Conservation (phyloP, 2,888 invertebrate species). For the Heterodera filipjevi region DNA sequence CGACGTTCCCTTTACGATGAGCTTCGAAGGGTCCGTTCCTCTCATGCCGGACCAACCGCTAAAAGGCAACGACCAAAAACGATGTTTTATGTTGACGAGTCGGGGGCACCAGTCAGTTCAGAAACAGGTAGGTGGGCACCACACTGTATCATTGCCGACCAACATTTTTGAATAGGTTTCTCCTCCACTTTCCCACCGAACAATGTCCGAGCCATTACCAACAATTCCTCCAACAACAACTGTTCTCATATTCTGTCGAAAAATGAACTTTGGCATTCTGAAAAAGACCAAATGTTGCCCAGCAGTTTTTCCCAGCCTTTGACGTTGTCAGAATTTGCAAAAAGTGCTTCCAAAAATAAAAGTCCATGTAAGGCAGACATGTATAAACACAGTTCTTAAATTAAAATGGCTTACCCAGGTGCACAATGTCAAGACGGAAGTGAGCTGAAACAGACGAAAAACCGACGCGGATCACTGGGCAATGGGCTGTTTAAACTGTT, state of each 20-base stretch:
- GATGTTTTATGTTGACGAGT: constrained; percentile 17
- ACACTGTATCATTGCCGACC: not conserved
- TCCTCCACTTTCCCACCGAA: not conserved
- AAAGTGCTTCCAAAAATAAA: not conserved
- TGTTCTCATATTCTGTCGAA: not conserved
- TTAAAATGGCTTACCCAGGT: not conserved
- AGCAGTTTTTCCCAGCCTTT: constrained; percentile 28
- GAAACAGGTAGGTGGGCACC: not conserved
- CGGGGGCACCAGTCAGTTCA: not conserved
- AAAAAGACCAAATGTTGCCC: not conserved
- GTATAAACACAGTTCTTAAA: not conserved
- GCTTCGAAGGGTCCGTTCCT: not conserved
- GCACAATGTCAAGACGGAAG: not conserved
- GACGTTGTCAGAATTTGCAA: constrained; percentile 6
- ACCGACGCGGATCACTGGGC: constrained; percentile 16
- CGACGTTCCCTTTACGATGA: constrained; percentile 23
- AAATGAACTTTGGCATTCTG: not conserved
- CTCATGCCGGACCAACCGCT: not conserved
- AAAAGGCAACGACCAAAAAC: constrained; percentile 23
- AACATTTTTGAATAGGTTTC: not conserved
- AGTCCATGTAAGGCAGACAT: constrained; percentile 7
- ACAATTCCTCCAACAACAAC: not conserved
- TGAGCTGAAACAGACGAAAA: not conserved
- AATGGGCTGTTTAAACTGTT: constrained; percentile 26
- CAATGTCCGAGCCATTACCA: not conserved